Base-by-base conservation (phyloP, 1,140 invertebrate genomes). In the Diorhabda sublineata region DNA sequence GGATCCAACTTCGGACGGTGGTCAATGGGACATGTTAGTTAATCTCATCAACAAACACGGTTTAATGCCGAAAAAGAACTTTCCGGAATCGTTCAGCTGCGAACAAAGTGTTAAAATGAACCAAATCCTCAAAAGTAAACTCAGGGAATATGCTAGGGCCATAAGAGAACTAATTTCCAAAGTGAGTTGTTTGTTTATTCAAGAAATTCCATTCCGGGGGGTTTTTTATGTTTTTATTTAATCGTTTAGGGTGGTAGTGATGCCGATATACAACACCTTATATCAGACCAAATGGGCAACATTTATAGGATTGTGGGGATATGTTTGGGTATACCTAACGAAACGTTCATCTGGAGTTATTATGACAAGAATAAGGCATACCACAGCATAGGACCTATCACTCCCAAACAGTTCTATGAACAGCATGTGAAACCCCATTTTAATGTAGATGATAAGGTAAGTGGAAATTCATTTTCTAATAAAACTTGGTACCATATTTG, bases 21-120 rank as follows among this genome's bases (percentile, higher is more conserved):
- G 95, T 0, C 94, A 96, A 80, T 96, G 93, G 94, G 91, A 95
- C 76, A 96, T 96, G 93, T 80, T 96, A 67, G 87, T 91, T 4
- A 95, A 96, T 82, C 80, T 97, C 9, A 88, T 97, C 70, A 91
- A 90, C 75, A 92, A 92, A 79, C 89, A 97, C 77, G 95, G 95
- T 45, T 78, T 97, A 8, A 88, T 96, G 83, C 94, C 95, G 61
- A 96, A 96, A 82, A 87, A 88, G 75, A 92, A 89, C 76, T 96
- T 93, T 77, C 92, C 93, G 0, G 94, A 96, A 78, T 87, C 90
- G 0, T 92, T 87, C 79, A 92, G 88, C 79, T 89, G 88, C 58
- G 90, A 94, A 77, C 84, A 86, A 44, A 91, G 89, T 71, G 75
- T 82, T 64, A 87, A 88, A 59, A 87, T 96, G 86, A 93, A 94